Evolutionary conservation across 2,113 vertebrate genomes (phyloP).

Genomic region (Seriola rivoliana): DNA sequence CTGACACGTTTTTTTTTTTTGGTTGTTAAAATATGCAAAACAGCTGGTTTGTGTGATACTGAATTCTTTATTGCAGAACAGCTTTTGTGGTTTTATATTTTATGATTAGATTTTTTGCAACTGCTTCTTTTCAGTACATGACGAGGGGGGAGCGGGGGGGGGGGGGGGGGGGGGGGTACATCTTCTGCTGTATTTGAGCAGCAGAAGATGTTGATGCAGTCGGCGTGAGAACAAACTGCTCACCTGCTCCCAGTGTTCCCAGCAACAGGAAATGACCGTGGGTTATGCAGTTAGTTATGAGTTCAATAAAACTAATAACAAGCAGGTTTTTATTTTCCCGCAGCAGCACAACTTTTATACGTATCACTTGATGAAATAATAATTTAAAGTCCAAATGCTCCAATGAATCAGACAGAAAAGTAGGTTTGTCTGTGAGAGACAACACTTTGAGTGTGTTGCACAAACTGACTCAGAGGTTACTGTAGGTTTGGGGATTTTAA

Average conservation of each 20-base stretch:
- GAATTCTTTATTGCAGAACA: neutral
- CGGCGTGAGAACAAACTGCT: neutral
- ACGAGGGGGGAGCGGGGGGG: neutral
- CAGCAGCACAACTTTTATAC: neutral
- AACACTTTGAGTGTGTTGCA: neutral
- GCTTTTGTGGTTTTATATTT: constrained; percentile 12
- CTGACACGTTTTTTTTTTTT: neutral
- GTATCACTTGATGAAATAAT: constrained; percentile 9
- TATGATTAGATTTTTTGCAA: constrained; percentile 5
- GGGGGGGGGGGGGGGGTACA: neutral
- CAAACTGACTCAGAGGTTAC: constrained; percentile 5
- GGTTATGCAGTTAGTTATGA: neutral
- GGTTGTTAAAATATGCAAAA: constrained; percentile 27
- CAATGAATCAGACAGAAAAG: neutral
- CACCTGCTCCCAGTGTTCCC: constrained; percentile 1
- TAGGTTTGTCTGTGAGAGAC: neutral
- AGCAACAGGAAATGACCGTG: neutral
- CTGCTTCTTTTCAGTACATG: neutral
- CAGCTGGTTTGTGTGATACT: constrained; percentile 20
- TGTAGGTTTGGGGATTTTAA: constrained; percentile 40
- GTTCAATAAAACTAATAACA: neutral
- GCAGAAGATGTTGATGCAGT: too few relatives aligned
- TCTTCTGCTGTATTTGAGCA: too few relatives aligned
- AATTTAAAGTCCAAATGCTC: neutral
- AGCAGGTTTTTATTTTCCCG: neutral